These are phyloP conservation scores for Noctua pronuba DNA, from an alignment of 2,888 invertebrate genomes.

Conservation along the genomic window DNA sequence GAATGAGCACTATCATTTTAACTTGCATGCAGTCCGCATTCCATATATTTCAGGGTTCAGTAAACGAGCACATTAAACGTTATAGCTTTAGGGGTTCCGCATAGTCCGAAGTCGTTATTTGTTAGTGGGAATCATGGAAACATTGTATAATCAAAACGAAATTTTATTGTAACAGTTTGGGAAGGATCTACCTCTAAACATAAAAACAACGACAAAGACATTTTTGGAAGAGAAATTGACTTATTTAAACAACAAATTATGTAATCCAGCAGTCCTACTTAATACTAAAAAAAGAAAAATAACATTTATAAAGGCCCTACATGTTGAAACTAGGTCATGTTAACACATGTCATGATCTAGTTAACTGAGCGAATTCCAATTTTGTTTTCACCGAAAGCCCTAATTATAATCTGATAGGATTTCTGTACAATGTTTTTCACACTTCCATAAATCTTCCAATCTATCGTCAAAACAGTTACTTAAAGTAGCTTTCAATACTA, in stretches of 20 bases:
- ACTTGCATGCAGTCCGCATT: slow-evolving; percentile 36
- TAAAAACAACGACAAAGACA: neutral
- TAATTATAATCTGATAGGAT: slow-evolving; percentile 10
- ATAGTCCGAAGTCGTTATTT: slow-evolving; percentile 25
- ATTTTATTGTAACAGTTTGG: slow-evolving; percentile 45
- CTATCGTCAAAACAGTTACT: slow-evolving; percentile 15
- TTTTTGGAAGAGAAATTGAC: neutral
- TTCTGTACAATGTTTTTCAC: slow-evolving; percentile 16
- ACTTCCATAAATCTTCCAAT: neutral
- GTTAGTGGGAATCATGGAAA: slow-evolving; percentile 42
- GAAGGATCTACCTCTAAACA: neutral
- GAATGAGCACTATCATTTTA: slow-evolving; percentile 41
- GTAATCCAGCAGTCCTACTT: neutral
- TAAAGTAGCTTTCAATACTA: slow-evolving; percentile 2
- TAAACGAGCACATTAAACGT: slow-evolving; percentile 45
- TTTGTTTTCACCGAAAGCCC: slow-evolving; percentile 9
- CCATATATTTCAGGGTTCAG: slow-evolving; percentile 41
- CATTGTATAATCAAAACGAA: slow-evolving; percentile 31
- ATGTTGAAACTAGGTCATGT: slow-evolving; percentile 4
- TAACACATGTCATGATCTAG: slow-evolving; percentile 6
- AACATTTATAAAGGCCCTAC: neutral
- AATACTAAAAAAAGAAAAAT: neutral
- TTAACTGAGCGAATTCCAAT: neutral
- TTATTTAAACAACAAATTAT: neutral
- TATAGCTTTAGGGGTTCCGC: slow-evolving; percentile 41